Evolutionary conservation across 2,797 vertebrate species (phyloP), one percentile per base, ranked within the genome.

Genomic region (Ispidina picta): DNA sequence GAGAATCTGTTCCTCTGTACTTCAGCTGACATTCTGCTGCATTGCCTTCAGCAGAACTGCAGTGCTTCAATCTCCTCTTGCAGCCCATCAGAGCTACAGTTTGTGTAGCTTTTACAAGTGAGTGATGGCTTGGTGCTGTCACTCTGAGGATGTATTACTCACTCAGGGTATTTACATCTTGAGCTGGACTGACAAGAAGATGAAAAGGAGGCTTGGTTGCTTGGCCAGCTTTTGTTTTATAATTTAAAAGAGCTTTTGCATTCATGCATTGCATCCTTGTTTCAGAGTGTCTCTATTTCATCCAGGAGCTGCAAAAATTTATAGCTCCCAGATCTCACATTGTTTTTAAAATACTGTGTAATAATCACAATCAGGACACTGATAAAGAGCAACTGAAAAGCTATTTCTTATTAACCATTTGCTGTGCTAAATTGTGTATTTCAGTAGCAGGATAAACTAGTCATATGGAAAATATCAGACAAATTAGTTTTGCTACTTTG

Each of bases 181-280:
- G 69, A 85, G 85, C 81, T 70, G 68, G 43, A 73, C 69, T 83
- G 91, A 88, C 86, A 93, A 70, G 84, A 87, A 87, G 89, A 92
- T 68, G 84, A 91, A 94, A 89, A 90, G 70, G 44, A 90, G 58
- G 31, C 60, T 88, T 72, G 46, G 70, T 56, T 83, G 33, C 55
- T 80, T 46, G 65, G 29, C 41, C 65, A 72, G 81, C 59, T 64
- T 77, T 93, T 95, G 82, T 87, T 94, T 89, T 69, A 85, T 94
- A 87, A 91, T 84, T 90, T 89, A 88, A 72, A 90, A 82, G 35
- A 90, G 48, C 20, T 66, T 95, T 92, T 83, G 73, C 90, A 86
- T 94, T 93, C 82, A 66, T 76, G 31, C 41, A 54, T 48, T 60
- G 60, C 60, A 82, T 60, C 77, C 64, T 33, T 63, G 33, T 74